Percentiles rank a stretch among this genome's conserved stretches.
Evolutionary conservation across 1,140 invertebrate species (phyloP).

Genomic region (Nilaparvata lugens): DNA sequence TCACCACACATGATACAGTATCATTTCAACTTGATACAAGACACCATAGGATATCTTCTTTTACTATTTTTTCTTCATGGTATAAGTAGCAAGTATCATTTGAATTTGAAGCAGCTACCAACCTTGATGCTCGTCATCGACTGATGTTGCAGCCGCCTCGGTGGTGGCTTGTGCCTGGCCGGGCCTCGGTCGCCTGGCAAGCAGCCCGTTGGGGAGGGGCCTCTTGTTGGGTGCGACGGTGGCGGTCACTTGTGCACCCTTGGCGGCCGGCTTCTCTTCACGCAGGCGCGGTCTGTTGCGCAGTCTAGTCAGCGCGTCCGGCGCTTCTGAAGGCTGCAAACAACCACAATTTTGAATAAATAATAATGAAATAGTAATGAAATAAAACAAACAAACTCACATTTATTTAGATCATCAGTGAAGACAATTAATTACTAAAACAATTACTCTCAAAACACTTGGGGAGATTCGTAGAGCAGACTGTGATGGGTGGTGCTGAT

Average conservation of each 20-base stretch:
- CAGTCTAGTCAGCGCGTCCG: slow-evolving; percentile 21
- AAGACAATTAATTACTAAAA: no score
- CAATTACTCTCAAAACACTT: no score
- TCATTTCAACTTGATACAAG: no score
- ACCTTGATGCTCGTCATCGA: slow-evolving; percentile 11
- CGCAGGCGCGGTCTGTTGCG: slow-evolving; percentile 21
- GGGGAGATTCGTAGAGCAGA: no score
- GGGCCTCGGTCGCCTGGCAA: slow-evolving; percentile 14
- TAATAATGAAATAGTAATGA: not conserved
- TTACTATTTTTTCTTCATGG: no score
- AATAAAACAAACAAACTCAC: no score
- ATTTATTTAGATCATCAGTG: no score
- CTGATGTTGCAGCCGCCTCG: not conserved
- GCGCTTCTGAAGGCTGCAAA: slow-evolving; percentile 9
- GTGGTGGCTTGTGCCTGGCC: slow-evolving; percentile 9
- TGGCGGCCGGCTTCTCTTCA: slow-evolving; percentile 7
- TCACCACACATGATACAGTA: no score
- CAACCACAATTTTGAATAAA: not conserved
- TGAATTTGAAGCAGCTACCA: no score
- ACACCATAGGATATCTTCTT: no score
- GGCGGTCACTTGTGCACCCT: not conserved
- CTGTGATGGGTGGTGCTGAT: no score
- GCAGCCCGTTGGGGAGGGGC: slow-evolving; percentile 8
- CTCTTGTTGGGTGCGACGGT: slow-evolving; percentile 2
- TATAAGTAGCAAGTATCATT: no score